Evolutionary conservation across 2,888 invertebrate genomes (phyloP).

Genomic region (Isoperla grammatica): DNA sequence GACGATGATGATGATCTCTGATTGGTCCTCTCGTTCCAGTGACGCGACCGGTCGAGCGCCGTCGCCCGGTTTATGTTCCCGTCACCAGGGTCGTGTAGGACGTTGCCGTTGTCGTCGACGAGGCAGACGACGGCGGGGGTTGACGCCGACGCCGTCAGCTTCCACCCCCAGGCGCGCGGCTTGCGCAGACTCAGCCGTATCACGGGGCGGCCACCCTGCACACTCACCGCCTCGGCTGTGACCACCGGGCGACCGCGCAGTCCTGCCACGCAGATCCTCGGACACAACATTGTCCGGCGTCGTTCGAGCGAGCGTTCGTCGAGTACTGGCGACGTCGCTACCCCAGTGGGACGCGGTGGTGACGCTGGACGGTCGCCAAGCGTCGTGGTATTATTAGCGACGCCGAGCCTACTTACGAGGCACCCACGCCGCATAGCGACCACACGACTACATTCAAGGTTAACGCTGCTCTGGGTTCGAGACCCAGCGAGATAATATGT

Average conservation of each 20-base stretch:
- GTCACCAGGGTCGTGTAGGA: conserved; percentile 13
- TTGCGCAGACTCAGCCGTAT: conserved; percentile 57
- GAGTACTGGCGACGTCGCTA: too few relatives aligned
- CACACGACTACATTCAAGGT: too few relatives aligned
- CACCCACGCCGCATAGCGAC: too few relatives aligned
- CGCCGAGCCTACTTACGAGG: too few relatives aligned
- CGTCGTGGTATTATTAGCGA: too few relatives aligned
- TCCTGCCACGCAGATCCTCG: conserved; percentile 13
- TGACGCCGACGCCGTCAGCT: conserved; percentile 45
- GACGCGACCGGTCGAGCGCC: too few relatives aligned
- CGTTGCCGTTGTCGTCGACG: conserved; percentile 55
- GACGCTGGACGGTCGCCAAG: too few relatives aligned
- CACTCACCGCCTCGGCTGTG: conserved; percentile 5
- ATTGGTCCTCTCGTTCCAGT: too few relatives aligned
- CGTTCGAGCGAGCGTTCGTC: neutral
- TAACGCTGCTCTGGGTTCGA: too few relatives aligned
- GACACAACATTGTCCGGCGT: too few relatives aligned
- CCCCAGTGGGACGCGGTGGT: too few relatives aligned
- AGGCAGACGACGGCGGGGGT: conserved; percentile 36
- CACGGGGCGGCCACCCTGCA: conserved; percentile 41
- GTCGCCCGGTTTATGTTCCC: neutral
- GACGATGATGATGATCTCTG: neutral
- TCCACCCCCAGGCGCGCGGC: conserved; percentile 58
- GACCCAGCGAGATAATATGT: too few relatives aligned
- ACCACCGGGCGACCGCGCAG: conserved; percentile 6